Evolutionary conservation across 2,797 vertebrate genomes (phyloP), one percentile per base, ranked within the genome.

Genomic region (Clamator glandarius): DNA sequence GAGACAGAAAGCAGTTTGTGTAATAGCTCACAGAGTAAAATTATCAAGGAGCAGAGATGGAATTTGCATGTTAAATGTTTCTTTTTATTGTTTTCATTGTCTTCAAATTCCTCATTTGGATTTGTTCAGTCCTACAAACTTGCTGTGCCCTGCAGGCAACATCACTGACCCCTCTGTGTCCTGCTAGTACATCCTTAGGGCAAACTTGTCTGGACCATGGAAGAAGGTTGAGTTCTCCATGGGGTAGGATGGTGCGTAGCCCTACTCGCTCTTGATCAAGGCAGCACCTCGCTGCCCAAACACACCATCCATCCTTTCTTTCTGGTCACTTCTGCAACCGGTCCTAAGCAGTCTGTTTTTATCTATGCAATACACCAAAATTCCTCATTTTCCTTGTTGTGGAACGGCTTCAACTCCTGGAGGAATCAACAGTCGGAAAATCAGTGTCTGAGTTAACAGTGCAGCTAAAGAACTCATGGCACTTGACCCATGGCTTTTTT

Each of bases 11-110:
- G 24, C 85, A 58, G 86, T 83, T 86, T 86, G 78, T 89, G 70
- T 36, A 55, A 61, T 69, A 89, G 87, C 94, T 92, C 8, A 1
- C 8, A 39, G 68, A 55, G 51, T 20, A 9, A 86, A 93, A 86
- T 63, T 69, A 70, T 67, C 62, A 57, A 76, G 83, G 35, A 88
- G 59, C 85, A 61, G 83, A 63, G 91, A 84, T 80, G 39, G 75
- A 90, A 94, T 96, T 84, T 92, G 90, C 85, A 92, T 85, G 59
- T 64, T 95, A 59, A 82, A 95, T 75, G 44, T 88, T 89, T 68
- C 46, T 51, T 69, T 61, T 59, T 16, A 19, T 66, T 80, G 74
- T 54, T 80, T 77, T 73, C 58, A 9, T 58, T 61, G 83, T 70
- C 84, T 81, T 51, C n/a, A 33, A 35, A 63, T 50, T 36, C 70